These are phyloP conservation scores for Oncopodura yosiiana DNA, from an alignment of 1,140 invertebrate species.

Conservation along the genomic window DNA sequence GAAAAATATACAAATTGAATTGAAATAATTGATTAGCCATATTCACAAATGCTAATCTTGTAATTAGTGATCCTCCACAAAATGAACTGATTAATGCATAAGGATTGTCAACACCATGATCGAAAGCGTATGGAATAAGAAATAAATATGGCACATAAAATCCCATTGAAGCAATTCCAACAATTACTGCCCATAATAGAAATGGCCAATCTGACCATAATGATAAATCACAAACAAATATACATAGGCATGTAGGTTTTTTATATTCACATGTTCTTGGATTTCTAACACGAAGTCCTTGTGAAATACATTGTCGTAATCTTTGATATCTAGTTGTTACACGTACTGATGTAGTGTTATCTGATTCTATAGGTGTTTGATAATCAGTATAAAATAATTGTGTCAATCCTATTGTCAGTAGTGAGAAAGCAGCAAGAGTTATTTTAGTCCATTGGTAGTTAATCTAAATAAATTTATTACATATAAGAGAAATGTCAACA, in stretches of 20 bases:
- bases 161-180: slow-evolving; percentile 5
- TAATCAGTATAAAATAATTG: not conserved
- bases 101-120: not conserved
- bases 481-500: no score
- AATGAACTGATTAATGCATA: not conserved
- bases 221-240: slow-evolving; percentile 20
- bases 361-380: no score
- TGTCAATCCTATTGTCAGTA: not conserved
- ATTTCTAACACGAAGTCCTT: no score
- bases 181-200: slow-evolving; percentile 14
- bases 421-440: slow-evolving; percentile 2
- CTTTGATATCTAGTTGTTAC: no score
- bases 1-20: slow-evolving; percentile 13
- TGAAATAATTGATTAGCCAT: slow-evolving; percentile 7
- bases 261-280: not conserved
- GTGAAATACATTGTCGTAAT: no score
- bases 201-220: slow-evolving; percentile 19
- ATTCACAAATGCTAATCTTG: not conserved
- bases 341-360: no score
- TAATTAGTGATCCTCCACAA: not conserved
- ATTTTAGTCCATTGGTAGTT: slow-evolving; percentile 11
- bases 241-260: slow-evolving; percentile 14
- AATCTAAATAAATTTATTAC: slow-evolving; percentile 5
- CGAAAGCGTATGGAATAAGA: slow-evolving; percentile 6
- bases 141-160: slow-evolving; percentile 22